Evolutionary conservation across 2,888 invertebrate species (phyloP).

Genomic region (Pristionchus maxplancki): DNA sequence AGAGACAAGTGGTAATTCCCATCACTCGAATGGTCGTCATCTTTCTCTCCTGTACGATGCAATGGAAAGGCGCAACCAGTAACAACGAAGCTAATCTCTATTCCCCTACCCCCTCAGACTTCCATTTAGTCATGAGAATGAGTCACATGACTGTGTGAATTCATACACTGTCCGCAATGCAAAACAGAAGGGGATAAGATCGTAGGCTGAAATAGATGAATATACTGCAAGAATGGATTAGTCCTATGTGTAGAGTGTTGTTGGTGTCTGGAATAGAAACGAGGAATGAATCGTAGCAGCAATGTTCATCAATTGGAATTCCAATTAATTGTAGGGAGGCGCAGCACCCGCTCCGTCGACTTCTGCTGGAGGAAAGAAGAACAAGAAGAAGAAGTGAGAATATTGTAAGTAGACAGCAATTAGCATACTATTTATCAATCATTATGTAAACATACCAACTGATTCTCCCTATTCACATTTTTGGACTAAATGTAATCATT

Average conservation of each 20-base stretch:
- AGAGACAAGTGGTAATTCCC: background rate
- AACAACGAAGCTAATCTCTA: conserved; percentile 31
- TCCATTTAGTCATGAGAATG: conserved; percentile 31
- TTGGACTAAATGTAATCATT: background rate
- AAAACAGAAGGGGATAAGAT: background rate
- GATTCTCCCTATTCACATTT: background rate
- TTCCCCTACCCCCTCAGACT: conserved; percentile 20
- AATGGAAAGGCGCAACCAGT: background rate
- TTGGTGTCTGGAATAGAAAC: background rate
- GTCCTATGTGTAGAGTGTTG: background rate
- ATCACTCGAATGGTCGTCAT: background rate
- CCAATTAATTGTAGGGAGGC: background rate
- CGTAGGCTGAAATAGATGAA: background rate
- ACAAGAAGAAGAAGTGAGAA: conserved; percentile 43
- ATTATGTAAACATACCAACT: background rate
- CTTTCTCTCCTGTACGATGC: background rate
- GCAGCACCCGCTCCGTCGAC: background rate
- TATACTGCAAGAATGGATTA: background rate
- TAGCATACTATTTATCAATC: conserved; percentile 4
- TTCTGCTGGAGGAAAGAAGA: conserved; percentile 36
- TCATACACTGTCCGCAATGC: background rate
- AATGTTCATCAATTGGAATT: too few relatives aligned
- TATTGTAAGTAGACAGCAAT: background rate
- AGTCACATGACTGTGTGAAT: conserved; percentile 34
- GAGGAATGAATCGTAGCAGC: too few relatives aligned